phyloP scores from a whole-genome alignment of 2,113 vertebrate genomes.

The Trinectes maculatus region DNA sequence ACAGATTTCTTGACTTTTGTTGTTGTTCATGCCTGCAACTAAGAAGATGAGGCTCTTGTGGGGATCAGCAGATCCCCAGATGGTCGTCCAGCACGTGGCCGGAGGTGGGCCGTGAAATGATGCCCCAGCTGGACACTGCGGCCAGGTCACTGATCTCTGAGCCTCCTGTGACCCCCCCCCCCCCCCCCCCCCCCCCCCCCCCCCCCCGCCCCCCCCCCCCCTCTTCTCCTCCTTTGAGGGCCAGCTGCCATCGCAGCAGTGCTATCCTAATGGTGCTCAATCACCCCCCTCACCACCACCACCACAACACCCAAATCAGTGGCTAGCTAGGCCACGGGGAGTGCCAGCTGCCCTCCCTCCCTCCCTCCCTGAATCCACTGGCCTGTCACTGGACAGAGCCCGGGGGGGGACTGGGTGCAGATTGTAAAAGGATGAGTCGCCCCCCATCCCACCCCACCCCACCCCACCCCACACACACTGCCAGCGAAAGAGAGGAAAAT shows the following conservation, averaged over 20 bases:
- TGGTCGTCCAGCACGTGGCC: slow-evolving; percentile 83
- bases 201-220: slow-evolving; percentile 42
- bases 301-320: slow-evolving; percentile 44
- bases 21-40: slow-evolving; percentile 46
- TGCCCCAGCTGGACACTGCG: slow-evolving; percentile 84
- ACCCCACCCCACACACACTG: slow-evolving; percentile 10
- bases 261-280: slow-evolving; percentile 76
- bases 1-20: slow-evolving; percentile 76
- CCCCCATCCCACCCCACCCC: slow-evolving; percentile 20
- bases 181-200: slow-evolving; percentile 28
- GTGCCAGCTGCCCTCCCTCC: slow-evolving; percentile 77
- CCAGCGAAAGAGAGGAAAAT: slow-evolving; percentile 57
- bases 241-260: slow-evolving; percentile 79
- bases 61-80: slow-evolving; percentile 72
- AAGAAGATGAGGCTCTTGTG: slow-evolving; percentile 61
- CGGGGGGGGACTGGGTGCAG: slow-evolving; percentile 41
- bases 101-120: slow-evolving; percentile 79
- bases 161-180: slow-evolving; percentile 37
- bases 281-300: slow-evolving; percentile 28
- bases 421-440: slow-evolving; percentile 61
- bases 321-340: slow-evolving; percentile 68
- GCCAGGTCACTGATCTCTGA: slow-evolving; percentile 84
- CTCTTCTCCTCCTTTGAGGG: slow-evolving; percentile 59
- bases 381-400: slow-evolving; percentile 82
- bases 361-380: slow-evolving; percentile 63